phyloP scores from a whole-genome alignment of 2,797 vertebrate species.

The Siniperca undulata region DNA sequence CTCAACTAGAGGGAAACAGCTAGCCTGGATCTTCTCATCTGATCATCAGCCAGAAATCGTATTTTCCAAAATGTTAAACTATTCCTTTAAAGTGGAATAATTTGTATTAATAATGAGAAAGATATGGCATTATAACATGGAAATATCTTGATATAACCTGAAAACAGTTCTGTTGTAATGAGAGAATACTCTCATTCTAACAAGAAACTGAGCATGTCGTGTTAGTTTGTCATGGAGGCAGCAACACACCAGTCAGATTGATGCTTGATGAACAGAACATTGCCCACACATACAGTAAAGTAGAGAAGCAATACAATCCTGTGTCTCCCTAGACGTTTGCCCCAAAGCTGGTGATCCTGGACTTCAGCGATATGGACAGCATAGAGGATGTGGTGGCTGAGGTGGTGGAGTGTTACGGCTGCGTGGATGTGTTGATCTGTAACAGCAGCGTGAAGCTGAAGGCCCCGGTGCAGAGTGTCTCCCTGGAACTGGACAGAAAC shows the following conservation, averaged over 20 bases:
- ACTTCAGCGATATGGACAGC: slow-evolving; percentile 92
- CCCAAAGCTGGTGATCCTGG: slow-evolving; percentile 94
- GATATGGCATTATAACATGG: background rate
- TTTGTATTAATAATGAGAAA: background rate
- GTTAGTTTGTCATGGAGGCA: background rate
- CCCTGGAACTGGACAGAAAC: slow-evolving; percentile 94
- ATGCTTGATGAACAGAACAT: background rate
- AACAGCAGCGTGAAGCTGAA: slow-evolving; percentile 96
- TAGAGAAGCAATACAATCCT: background rate
- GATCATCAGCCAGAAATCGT: too few relatives aligned
- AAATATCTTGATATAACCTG: background rate
- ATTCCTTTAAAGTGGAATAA: background rate
- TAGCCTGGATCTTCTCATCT: background rate
- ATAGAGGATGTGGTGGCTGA: slow-evolving; percentile 90
- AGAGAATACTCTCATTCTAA: background rate
- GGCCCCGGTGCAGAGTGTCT: slow-evolving; percentile 91
- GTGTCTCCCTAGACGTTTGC: slow-evolving; percentile 88
- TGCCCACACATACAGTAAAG: background rate
- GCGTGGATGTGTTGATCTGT: slow-evolving; percentile 93
- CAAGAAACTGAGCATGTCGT: background rate
- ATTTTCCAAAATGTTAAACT: background rate
- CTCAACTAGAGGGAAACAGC: background rate
- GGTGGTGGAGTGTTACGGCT: slow-evolving; percentile 93
- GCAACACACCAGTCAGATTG: background rate
- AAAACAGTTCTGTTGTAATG: background rate